Evolutionary conservation across 1,140 invertebrate species (phyloP), one percentile per base, ranked within the genome.

Genomic region (Pseudomyrmex sp.): DNA sequence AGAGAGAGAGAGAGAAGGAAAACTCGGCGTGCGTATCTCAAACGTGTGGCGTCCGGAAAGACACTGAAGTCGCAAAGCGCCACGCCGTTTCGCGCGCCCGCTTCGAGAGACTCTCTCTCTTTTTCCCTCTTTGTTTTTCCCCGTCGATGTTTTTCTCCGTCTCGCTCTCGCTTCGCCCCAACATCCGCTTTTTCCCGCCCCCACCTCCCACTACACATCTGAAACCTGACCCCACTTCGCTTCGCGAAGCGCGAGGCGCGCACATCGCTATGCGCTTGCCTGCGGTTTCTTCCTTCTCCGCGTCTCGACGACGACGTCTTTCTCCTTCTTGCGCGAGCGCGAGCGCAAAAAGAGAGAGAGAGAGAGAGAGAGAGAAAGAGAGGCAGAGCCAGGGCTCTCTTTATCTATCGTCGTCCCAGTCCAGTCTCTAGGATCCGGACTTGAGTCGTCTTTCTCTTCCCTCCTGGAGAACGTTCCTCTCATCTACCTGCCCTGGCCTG

Each of bases 1-100:
- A 35, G 46, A 68, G 44, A n/a, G 59, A 62, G 12, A 56, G 20
- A 59, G 46, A 85, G 59, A 54, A 66, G 18, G 70, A 77, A 35
- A 74, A 59, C 58, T 26, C 56, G 35, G 65, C 84, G 85, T 85
- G 74, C 87, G 89, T 85, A 89, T 82, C 91, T 89, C 90, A 85
- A 90, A 91, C 90, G 91, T 90, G 89, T 89, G 87, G 90, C 93
- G 93, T 91, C 91, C 92, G 89, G 76, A 89, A 88, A 91, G 91
- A 92, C 91, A 93, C 93, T 93, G 89, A 50, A 82, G 73, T 87
- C 46, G 85, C 85, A 84, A 35, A 82, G 85, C 83, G 77, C 68
- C 63, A 56, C 88, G 56, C 75, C 82, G 85, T 74, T 76, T 62
- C 66, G 48, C 35, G 35, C 35, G 35, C 5, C 46, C 63, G n/a